Percentiles rank a stretch among this genome's conserved stretches.
These are phyloP conservation scores for Phaonia tiefii DNA, from an alignment of 2,888 invertebrate species.

Conservation along the genomic window DNA sequence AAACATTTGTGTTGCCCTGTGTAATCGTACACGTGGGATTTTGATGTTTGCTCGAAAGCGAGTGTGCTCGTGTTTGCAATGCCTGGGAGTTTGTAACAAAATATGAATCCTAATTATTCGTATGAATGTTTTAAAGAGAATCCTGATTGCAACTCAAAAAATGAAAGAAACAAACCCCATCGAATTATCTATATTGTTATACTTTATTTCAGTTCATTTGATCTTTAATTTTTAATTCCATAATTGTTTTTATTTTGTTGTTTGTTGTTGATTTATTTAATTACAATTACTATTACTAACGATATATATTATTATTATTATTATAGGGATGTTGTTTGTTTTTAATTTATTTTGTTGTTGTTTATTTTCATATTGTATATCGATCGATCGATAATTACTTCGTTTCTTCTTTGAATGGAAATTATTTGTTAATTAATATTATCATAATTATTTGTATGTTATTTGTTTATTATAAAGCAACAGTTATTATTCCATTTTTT, in stretches of 20 bases:
- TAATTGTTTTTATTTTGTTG: conserved; percentile 60
- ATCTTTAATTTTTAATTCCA: conserved; percentile 70
- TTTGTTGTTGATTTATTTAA: conserved; percentile 68
- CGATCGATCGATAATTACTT: conserved; percentile 42
- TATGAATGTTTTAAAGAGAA: no score
- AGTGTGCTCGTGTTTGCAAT: no score
- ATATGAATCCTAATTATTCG: no score
- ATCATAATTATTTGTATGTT: conserved; percentile 24
- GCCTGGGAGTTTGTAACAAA: no score
- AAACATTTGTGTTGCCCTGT: no score
- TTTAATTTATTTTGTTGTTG: conserved; percentile 35
- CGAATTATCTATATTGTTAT: conserved; percentile 58
- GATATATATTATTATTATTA: no score
- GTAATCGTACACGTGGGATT: no score
- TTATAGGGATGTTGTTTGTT: conserved; percentile 65
- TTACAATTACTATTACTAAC: conserved; percentile 69
- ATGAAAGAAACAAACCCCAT: no score
- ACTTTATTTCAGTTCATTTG: conserved; percentile 70
- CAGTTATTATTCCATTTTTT: conserved; percentile 63
- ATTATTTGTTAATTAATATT: conserved; percentile 41
- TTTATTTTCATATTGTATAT: conserved; percentile 45
- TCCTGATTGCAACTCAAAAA: no score
- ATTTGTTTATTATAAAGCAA: conserved; percentile 54
- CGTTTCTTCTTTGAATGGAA: conserved; percentile 45
- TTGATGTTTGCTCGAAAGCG: no score